phyloP scores from a whole-genome alignment of 2,888 invertebrate genomes.

The Scaptodrosophila latifasciaeformis region DNA sequence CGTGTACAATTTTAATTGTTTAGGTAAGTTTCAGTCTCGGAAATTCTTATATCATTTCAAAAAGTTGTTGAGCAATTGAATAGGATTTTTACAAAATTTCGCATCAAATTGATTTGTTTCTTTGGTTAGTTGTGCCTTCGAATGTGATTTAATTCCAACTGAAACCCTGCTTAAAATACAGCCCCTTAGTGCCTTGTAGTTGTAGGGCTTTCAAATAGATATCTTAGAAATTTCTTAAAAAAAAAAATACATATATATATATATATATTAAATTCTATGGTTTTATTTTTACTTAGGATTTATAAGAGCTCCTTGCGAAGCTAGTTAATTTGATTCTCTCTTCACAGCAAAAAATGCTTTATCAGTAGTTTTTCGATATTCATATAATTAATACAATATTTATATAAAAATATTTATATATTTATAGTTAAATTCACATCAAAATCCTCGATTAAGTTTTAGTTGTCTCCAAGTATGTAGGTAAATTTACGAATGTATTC shows the following conservation, averaged over 20 bases:
- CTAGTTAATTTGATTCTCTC: conserved; percentile 26
- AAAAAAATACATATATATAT: not conserved
- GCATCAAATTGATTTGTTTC: too few species aligned
- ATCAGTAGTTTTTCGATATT: conserved; percentile 32
- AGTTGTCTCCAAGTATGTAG: conserved; percentile 22
- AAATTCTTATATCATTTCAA: too few species aligned
- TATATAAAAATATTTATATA: conserved; percentile 23
- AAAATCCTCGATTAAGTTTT: conserved; percentile 14
- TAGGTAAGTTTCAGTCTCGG: too few species aligned
- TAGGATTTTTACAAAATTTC: too few species aligned
- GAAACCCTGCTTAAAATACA: too few species aligned
- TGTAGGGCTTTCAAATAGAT: too few species aligned
- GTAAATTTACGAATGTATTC: conserved; percentile 2
- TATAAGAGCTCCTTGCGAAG: not conserved
- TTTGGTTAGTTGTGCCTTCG: too few species aligned
- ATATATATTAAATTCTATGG: not conserved
- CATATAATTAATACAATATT: conserved; percentile 25
- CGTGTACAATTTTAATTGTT: too few species aligned
- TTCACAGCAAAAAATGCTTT: conserved; percentile 49
- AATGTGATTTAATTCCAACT: too few species aligned
- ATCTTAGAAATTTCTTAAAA: too few species aligned
- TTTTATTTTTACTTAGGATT: not conserved
- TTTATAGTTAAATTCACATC: conserved; percentile 36
- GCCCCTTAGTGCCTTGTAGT: too few species aligned
- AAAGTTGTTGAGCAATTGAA: too few species aligned